Conservation (phyloP, 2,888 invertebrate genomes). For the Chironomus tentans region DNA sequence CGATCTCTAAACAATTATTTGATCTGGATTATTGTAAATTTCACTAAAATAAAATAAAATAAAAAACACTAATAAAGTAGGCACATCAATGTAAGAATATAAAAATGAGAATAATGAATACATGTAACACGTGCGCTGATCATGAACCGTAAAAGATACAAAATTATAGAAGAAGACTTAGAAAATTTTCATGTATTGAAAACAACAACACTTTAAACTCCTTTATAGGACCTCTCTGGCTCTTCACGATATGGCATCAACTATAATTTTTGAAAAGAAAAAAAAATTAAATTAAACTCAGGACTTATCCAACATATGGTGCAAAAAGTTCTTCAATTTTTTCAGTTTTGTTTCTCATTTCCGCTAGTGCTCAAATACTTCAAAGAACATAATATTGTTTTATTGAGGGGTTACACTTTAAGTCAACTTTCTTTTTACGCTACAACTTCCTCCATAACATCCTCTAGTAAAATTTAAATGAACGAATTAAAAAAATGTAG, state of each 20-base stretch:
- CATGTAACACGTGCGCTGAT: slow-evolving; percentile 20
- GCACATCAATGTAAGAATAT: too few species aligned
- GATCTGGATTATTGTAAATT: too few species aligned
- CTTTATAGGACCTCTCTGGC: background rate
- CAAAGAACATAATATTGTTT: background rate
- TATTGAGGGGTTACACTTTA: background rate
- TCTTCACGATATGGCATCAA: background rate
- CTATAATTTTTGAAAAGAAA: background rate
- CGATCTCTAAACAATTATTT: too few species aligned
- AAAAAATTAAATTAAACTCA: background rate
- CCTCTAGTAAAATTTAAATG: background rate
- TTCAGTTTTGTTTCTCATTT: background rate
- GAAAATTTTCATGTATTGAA: background rate
- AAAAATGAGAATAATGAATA: background rate
- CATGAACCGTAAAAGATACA: slow-evolving; percentile 10
- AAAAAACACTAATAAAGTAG: too few species aligned
- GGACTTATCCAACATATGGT: slow-evolving; percentile 4
- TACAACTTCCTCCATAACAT: background rate
- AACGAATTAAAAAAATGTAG: too few species aligned
- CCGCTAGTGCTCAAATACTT: background rate
- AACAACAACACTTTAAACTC: background rate
- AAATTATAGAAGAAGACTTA: slow-evolving; percentile 9
- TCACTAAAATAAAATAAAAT: too few species aligned
- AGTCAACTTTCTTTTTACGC: background rate
- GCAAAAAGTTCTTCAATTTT: background rate